Conservation (phyloP, 2,113 vertebrate species). For the Bungarus multicinctus region DNA sequence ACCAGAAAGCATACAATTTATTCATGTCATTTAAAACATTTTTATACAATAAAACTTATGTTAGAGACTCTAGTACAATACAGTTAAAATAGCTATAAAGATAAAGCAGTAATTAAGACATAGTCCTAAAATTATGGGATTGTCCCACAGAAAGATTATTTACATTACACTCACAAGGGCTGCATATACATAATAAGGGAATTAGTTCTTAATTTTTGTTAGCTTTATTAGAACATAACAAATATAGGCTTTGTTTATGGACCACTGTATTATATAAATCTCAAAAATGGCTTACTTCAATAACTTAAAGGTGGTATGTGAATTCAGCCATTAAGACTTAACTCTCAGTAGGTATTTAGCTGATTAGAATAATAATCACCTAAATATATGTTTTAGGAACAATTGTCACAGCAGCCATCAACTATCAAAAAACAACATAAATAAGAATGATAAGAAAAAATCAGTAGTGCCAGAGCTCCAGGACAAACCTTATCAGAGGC, state of each 20-base stretch:
- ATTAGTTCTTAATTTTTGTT: not conserved
- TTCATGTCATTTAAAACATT: not conserved
- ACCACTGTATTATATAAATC: not conserved
- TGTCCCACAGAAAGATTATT: not conserved
- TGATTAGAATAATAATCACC: not conserved
- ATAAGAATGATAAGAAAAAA: not conserved
- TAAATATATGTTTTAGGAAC: not conserved
- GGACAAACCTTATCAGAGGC: not conserved
- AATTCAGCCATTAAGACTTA: not conserved
- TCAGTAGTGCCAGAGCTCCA: not conserved
- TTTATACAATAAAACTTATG: not conserved
- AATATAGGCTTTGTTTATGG: not conserved
- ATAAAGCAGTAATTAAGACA: not conserved
- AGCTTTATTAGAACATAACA: not conserved
- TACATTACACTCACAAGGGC: not conserved
- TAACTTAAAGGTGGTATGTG: not conserved
- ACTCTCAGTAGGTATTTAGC: not conserved
- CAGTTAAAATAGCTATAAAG: not conserved
- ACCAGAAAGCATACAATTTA: not conserved
- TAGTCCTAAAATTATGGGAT: not conserved
- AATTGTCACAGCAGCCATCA: not conserved
- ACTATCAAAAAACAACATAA: not conserved
- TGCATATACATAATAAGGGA: not conserved
- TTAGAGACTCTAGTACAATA: not conserved
- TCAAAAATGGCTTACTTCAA: not conserved